Evolutionary conservation across 2,888 invertebrate genomes (phyloP).

Genomic region (Leucophenga montana): DNA sequence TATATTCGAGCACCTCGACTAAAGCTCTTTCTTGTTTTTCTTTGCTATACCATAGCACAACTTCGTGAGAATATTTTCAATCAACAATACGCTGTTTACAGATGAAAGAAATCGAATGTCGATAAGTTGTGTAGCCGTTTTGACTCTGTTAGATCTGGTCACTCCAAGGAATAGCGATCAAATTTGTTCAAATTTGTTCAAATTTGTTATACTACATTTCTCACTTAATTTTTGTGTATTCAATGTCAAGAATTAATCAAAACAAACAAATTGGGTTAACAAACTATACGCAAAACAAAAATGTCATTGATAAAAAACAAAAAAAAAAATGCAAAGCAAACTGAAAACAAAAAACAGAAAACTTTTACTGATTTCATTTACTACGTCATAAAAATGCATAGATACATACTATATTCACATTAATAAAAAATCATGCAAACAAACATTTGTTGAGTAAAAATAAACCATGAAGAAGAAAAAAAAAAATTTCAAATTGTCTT

Average conservation of each 20-base stretch:
- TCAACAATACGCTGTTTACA: no score
- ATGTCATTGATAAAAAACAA: conserved; percentile 33
- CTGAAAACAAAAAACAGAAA: conserved; percentile 28
- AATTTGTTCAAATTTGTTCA: background rate
- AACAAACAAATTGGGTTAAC: conserved; percentile 54
- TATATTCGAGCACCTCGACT: no score
- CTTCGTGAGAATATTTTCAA: no score
- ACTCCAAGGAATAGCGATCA: no score
- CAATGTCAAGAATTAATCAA: conserved; percentile 61
- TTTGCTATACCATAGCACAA: no score
- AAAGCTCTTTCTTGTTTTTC: no score
- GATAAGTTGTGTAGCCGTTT: no score
- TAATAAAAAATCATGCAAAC: conserved; percentile 9
- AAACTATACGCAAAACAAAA: conserved; percentile 47
- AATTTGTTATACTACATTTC: background rate
- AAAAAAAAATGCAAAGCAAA: conserved; percentile 32
- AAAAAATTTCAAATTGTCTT: conserved; percentile 41
- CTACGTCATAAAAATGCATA: background rate
- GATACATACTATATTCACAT: background rate
- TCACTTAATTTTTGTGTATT: conserved; percentile 39
- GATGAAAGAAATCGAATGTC: no score
- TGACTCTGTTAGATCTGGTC: no score
- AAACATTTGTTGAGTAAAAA: background rate
- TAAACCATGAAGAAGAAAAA: background rate
- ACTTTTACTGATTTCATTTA: background rate